Percentiles rank a stretch among this genome's conserved stretches.
These are phyloP conservation scores for Thalpophila matura DNA, from an alignment of 2,888 invertebrate genomes.

Conservation along the genomic window DNA sequence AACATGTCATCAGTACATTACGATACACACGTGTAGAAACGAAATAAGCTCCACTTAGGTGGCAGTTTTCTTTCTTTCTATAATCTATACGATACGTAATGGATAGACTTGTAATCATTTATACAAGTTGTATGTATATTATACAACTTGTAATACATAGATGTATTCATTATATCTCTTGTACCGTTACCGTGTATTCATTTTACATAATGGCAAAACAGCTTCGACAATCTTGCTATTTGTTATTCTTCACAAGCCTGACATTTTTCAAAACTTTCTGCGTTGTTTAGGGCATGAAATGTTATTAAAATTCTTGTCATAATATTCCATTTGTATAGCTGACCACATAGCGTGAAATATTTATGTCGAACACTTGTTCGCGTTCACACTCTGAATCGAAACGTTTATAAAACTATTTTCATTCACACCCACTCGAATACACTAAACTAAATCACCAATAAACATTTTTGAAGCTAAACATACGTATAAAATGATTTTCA, in stretches of 20 bases:
- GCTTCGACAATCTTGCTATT: conserved; percentile 21
- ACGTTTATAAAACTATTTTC: conserved; percentile 47
- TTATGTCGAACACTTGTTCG: conserved; percentile 39
- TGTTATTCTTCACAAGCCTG: conserved; percentile 34
- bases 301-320: conserved; percentile 44
- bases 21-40: conserved; percentile 31
- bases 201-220: conserved; percentile 27
- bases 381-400: conserved; percentile 34
- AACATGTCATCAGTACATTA: conserved; percentile 17
- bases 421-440: conserved; percentile 39
- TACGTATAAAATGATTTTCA: conserved; percentile 44
- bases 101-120: neutral
- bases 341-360: conserved; percentile 45
- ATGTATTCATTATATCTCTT: conserved; percentile 10
- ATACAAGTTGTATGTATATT: neutral
- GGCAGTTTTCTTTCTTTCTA: conserved; percentile 12
- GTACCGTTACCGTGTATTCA: conserved; percentile 8
- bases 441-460: conserved; percentile 34
- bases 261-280: conserved; percentile 21
- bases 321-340: conserved; percentile 38
- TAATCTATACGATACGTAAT: conserved; percentile 5
- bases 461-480: conserved; percentile 24
- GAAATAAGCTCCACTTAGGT: conserved; percentile 25
- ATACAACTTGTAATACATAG: conserved; percentile 9
- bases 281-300: conserved; percentile 29